Evolutionary conservation across 1,140 invertebrate species (phyloP).

Genomic region (Alviniconcha marisindica): DNA sequence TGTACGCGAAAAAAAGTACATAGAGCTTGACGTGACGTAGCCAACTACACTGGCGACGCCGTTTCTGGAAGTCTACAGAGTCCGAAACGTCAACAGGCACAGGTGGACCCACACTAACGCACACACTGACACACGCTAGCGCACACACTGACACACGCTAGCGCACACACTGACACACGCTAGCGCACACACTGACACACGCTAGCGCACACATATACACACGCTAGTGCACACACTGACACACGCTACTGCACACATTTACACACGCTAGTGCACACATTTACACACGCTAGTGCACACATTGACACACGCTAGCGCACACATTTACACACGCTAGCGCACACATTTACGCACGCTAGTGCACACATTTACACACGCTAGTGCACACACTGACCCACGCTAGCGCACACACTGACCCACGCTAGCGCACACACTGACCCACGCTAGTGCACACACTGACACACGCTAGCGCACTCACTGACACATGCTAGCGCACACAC

Average conservation of each 20-base stretch:
- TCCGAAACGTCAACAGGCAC: too few relatives aligned
- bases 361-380: not conserved
- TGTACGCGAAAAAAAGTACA: too few relatives aligned
- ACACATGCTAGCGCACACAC: too few relatives aligned
- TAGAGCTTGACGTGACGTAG: too few relatives aligned
- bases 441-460: too few relatives aligned
- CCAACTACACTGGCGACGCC: too few relatives aligned
- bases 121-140: slow-evolving; percentile 5
- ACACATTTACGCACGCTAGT: slow-evolving; percentile 5
- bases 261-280: slow-evolving; percentile 15
- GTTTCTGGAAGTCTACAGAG: too few relatives aligned
- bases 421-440: too few relatives aligned
- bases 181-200: not conserved
- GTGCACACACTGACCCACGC: too few relatives aligned
- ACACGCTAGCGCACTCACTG: too few relatives aligned
- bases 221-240: not conserved
- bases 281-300: not conserved
- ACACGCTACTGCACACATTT: not conserved
- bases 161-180: slow-evolving; percentile 6
- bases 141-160: not conserved
- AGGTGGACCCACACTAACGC: not conserved
- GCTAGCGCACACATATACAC: slow-evolving; percentile 15
- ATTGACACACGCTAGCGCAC: not conserved
- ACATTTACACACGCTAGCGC: not conserved
- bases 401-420: too few relatives aligned